Conservation (phyloP, 1,140 invertebrate genomes). For the Lordiphosa collinella region DNA sequence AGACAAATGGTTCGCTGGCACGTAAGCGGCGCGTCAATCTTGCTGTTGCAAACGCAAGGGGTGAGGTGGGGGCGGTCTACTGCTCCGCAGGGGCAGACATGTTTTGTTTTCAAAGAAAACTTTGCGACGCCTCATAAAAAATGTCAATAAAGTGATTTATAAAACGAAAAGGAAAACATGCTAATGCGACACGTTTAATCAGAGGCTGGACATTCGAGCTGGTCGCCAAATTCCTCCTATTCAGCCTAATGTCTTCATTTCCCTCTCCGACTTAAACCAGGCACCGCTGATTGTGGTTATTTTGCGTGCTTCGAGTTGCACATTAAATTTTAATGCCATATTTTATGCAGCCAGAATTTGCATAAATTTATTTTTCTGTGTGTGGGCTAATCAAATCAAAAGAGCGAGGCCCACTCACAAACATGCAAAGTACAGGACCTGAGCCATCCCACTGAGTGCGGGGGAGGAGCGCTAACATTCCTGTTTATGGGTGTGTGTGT, state of each 20-base stretch:
- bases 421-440: constrained; percentile 1
- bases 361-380: constrained; percentile 63
- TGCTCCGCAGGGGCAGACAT: constrained; percentile 2
- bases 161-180: constrained; percentile 40
- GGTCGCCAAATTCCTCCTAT: constrained; percentile 36
- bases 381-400: constrained; percentile 68
- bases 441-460: too few species aligned
- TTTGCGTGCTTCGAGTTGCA: constrained; percentile 55
- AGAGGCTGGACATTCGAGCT: constrained; percentile 27
- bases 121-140: constrained; percentile 63
- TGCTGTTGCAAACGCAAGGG: constrained; percentile 3
- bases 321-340: constrained; percentile 76
- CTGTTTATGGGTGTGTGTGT: constrained; percentile 3
- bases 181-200: constrained; percentile 58
- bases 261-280: neutral
- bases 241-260: constrained; percentile 58
- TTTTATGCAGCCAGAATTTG: constrained; percentile 68
- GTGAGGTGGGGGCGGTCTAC: neutral
- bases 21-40: constrained; percentile 68
- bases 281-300: constrained; percentile 8
- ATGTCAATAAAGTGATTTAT: constrained; percentile 75
- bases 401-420: constrained; percentile 33
- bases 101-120: constrained; percentile 29
- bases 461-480: too few species aligned
- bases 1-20: constrained; percentile 67